phyloP scores from a whole-genome alignment of 2,888 invertebrate species.

The Megalurothrips usitatus region DNA sequence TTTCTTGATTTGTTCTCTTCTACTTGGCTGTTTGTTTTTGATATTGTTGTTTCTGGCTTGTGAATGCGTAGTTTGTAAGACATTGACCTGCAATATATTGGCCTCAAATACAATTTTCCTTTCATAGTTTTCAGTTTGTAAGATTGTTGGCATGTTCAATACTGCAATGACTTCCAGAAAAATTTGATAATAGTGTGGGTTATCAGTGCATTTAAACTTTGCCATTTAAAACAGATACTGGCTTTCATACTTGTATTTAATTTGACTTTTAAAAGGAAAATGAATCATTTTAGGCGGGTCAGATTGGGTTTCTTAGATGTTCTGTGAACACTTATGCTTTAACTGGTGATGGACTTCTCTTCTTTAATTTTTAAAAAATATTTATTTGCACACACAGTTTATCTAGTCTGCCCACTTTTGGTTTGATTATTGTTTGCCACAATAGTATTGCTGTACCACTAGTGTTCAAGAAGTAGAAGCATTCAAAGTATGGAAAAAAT shows the following conservation, averaged over 20 bases:
- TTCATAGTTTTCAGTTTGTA: neutral
- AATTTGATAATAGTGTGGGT: too few species aligned
- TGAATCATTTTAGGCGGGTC: neutral
- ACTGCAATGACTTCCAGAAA: too few species aligned
- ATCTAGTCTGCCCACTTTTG: neutral
- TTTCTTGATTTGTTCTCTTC: neutral
- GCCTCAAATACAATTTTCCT: neutral
- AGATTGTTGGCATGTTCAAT: too few species aligned
- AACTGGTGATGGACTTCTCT: neutral
- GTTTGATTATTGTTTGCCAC: neutral
- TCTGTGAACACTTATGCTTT: neutral
- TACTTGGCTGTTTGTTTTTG: neutral
- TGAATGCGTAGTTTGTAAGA: conserved; percentile 3
- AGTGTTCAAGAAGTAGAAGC: neutral
- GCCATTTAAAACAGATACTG: too few species aligned
- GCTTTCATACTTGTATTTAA: too few species aligned
- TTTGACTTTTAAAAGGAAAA: too few species aligned
- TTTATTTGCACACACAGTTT: neutral
- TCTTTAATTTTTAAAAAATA: neutral
- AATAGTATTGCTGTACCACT: neutral
- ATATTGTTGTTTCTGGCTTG: conserved; percentile 4
- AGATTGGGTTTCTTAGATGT: neutral
- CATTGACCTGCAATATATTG: neutral
- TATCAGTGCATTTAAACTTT: too few species aligned
- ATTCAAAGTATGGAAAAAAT: too few species aligned